Evolutionary conservation across 2,797 vertebrate species (phyloP).

Genomic region (Enteromius paludinosus): DNA sequence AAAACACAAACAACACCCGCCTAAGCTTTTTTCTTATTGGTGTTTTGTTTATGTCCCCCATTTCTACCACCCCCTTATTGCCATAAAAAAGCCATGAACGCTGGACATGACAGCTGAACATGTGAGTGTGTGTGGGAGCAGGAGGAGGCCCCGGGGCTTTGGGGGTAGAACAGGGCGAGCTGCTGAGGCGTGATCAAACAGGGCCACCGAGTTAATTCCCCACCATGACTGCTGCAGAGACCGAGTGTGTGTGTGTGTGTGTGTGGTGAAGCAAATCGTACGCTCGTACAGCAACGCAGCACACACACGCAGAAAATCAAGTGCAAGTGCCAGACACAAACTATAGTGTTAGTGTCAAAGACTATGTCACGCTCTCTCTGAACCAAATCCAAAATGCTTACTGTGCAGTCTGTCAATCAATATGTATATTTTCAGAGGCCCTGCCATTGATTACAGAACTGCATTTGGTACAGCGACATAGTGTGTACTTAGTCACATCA

Average conservation of each 20-base stretch:
- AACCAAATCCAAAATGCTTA: constrained; percentile 47
- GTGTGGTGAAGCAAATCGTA: constrained; percentile 47
- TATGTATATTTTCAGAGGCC: constrained; percentile 37
- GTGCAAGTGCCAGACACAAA: constrained; percentile 54
- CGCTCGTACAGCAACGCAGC: constrained; percentile 24
- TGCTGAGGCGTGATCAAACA: constrained; percentile 57
- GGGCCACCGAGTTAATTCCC: constrained; percentile 55
- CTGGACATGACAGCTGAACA: constrained; percentile 49
- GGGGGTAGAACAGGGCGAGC: constrained; percentile 31
- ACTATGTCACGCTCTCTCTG: constrained; percentile 43
- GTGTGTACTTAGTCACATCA: neutral
- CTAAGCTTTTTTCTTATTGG: neutral
- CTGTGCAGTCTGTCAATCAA: constrained; percentile 55
- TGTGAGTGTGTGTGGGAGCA: constrained; percentile 40
- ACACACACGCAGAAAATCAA: constrained; percentile 55
- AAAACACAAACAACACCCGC: constrained; percentile 4
- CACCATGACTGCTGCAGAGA: constrained; percentile 35
- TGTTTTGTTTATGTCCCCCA: constrained; percentile 25
- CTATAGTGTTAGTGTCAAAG: constrained; percentile 58
- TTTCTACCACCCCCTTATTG: constrained; percentile 27
- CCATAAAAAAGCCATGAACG: constrained; percentile 42
- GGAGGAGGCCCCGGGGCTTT: constrained; percentile 45
- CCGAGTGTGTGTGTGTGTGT: constrained; percentile 40
- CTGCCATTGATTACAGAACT: constrained; percentile 11
- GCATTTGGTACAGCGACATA: constrained; percentile 35